phyloP scores from a whole-genome alignment of 2,797 vertebrate genomes.

The Anniella stebbinsi region DNA sequence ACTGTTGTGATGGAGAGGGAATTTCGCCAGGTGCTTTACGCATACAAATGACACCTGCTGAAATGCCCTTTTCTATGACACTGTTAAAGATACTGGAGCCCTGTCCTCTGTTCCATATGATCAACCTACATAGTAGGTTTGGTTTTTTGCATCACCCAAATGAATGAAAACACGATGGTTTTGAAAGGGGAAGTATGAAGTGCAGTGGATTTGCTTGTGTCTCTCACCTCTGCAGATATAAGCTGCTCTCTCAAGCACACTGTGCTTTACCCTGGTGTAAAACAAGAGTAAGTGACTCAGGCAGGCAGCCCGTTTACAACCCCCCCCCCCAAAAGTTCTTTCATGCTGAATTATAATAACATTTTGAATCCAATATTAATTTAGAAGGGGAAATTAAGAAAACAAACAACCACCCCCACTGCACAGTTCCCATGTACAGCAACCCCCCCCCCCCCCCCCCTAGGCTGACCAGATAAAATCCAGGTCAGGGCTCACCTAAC shows the following conservation, averaged over 20 bases:
- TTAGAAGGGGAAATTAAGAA: slow-evolving; percentile 55
- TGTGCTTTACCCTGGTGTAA: slow-evolving; percentile 51
- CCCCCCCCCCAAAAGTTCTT: slow-evolving; percentile 13
- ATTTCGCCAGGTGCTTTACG: too few species aligned
- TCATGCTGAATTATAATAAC: slow-evolving; percentile 30
- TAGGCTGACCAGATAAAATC: too few species aligned
- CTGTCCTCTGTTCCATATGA: too few species aligned
- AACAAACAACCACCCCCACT: slow-evolving; percentile 26
- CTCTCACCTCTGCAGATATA: neutral
- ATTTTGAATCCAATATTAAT: slow-evolving; percentile 26
- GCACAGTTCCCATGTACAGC: slow-evolving; percentile 51
- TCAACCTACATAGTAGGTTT: too few species aligned
- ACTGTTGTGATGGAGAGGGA: too few species aligned
- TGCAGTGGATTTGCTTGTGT: neutral
- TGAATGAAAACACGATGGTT: neutral
- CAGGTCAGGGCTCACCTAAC: too few species aligned
- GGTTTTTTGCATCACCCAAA: neutral
- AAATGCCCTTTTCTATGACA: too few species aligned
- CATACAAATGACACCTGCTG: too few species aligned
- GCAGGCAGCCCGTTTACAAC: slow-evolving; percentile 40
- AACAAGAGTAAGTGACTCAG: slow-evolving; percentile 45
- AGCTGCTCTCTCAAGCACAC: slow-evolving; percentile 32
- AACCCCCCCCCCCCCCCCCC: too few species aligned
- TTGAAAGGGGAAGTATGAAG: neutral
- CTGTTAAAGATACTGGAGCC: too few species aligned